A percentile compares a stretch with the other conserved stretches of the same genome.
These are phyloP conservation scores for Heliconius sara DNA, from an alignment of 2,888 invertebrate species.

Conservation along the genomic window DNA sequence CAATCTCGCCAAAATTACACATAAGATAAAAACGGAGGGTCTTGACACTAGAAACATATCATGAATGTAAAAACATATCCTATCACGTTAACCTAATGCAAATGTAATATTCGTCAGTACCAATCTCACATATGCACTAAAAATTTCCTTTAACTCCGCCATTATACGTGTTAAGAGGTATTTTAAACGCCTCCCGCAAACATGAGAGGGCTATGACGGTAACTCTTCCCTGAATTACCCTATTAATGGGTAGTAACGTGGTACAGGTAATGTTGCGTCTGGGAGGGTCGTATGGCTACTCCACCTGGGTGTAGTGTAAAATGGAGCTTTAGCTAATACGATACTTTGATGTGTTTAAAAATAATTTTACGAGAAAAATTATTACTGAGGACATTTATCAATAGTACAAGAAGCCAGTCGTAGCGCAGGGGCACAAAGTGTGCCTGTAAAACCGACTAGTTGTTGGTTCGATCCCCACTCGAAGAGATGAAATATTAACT, in stretches of 20 bases:
- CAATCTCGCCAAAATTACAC: too few species aligned
- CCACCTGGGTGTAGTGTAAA: slow-evolving; percentile 13
- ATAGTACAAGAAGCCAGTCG: too few species aligned
- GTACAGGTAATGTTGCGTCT: slow-evolving; percentile 45
- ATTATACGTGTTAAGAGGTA: slow-evolving; percentile 65
- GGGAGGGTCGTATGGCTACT: slow-evolving; percentile 29
- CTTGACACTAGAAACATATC: too few species aligned
- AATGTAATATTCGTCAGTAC: slow-evolving; percentile 15
- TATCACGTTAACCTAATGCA: slow-evolving; percentile 13
- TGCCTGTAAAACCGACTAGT: too few species aligned
- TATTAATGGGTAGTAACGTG: slow-evolving; percentile 63
- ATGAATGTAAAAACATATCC: background rate
- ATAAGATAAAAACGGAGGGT: too few species aligned
- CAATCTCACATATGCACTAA: slow-evolving; percentile 43
- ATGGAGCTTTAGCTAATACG: slow-evolving; percentile 8
- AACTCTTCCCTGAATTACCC: slow-evolving; percentile 64
- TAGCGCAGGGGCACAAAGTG: too few species aligned
- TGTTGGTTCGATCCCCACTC: too few species aligned
- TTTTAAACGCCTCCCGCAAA: slow-evolving; percentile 57
- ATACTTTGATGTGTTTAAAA: background rate
- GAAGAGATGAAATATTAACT: too few species aligned
- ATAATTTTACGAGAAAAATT: background rate
- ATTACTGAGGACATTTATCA: too few species aligned
- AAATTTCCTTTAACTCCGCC: slow-evolving; percentile 59
- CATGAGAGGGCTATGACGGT: slow-evolving; percentile 55